phyloP scores from a whole-genome alignment of 2,888 invertebrate genomes.

The Torymus auratus region DNA sequence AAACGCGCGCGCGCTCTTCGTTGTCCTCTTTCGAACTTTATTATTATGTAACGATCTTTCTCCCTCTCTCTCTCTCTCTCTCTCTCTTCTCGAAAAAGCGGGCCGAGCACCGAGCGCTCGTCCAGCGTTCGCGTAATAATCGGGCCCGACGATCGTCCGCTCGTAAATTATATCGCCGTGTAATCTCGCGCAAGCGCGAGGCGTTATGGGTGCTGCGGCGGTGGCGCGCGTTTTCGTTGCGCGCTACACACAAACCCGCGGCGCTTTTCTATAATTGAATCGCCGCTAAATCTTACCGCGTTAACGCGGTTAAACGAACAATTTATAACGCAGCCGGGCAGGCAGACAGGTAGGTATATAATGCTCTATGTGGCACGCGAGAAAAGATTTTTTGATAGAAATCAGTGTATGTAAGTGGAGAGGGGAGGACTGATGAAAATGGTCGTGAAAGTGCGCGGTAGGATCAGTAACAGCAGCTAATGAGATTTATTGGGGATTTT shows the following conservation, averaged over 20 bases:
- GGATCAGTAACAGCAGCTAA: not conserved
- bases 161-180: conserved; percentile 45
- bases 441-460: conserved; percentile 1
- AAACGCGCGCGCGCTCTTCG: conserved; percentile 21
- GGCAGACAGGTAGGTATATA: too few species aligned
- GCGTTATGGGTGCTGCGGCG: too few species aligned
- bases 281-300: conserved; percentile 34
- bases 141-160: conserved; percentile 34
- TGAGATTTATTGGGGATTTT: too few species aligned
- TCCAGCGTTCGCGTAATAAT: conserved; percentile 38
- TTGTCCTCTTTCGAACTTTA: conserved; percentile 34
- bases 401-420: not conserved
- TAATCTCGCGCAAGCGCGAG: conserved; percentile 19
- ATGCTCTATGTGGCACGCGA: too few species aligned
- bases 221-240: too few species aligned
- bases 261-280: conserved; percentile 43
- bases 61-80: too few species aligned
- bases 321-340: conserved; percentile 22
- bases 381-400: too few species aligned
- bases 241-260: not conserved
- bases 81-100: conserved; percentile 17
- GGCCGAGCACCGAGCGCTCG: conserved; percentile 39
- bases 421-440: not conserved
- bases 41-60: conserved; percentile 39
- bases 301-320: conserved; percentile 18